phyloP scores from a whole-genome alignment of 1,140 invertebrate species.

The Portunus trituberculatus region DNA sequence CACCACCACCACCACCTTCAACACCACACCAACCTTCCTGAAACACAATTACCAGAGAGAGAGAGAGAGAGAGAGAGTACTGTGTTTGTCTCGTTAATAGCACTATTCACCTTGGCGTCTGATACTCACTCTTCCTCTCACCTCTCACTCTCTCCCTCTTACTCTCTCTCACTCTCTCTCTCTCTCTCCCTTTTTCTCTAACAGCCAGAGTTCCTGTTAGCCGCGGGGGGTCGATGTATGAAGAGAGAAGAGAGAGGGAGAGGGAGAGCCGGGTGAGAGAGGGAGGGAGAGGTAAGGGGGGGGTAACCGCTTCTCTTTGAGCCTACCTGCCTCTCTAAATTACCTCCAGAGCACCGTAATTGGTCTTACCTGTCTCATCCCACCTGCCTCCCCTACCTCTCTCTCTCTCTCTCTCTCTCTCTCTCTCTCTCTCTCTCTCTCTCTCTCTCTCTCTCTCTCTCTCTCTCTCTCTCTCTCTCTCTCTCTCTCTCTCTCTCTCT shows the following conservation, averaged over 20 bases:
- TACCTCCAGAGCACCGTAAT: slow-evolving; percentile 3
- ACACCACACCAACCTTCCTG: too few species aligned
- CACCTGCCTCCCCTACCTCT: neutral
- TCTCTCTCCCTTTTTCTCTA: neutral
- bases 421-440: neutral
- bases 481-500: neutral
- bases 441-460: neutral
- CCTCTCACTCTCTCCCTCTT: neutral
- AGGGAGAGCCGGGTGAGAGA: too few species aligned
- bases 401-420: slow-evolving; percentile 27
- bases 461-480: neutral
- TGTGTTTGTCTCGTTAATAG: neutral
- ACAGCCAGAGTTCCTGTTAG: slow-evolving; percentile 28
- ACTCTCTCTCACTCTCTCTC: neutral
- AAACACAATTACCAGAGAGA: neutral
- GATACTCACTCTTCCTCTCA: neutral
- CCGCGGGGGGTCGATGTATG: neutral
- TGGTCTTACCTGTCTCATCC: slow-evolving; percentile 27
- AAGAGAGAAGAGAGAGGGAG: neutral
- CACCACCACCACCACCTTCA: neutral
- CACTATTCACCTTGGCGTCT: neutral
- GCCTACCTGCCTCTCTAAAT: slow-evolving; percentile 15
- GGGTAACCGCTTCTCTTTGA: neutral
- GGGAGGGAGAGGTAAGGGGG: neutral
- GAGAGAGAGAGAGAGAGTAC: slow-evolving; percentile 1